Conservation (phyloP, 2,113 vertebrate species). For the Dissostichus mawsoni region DNA sequence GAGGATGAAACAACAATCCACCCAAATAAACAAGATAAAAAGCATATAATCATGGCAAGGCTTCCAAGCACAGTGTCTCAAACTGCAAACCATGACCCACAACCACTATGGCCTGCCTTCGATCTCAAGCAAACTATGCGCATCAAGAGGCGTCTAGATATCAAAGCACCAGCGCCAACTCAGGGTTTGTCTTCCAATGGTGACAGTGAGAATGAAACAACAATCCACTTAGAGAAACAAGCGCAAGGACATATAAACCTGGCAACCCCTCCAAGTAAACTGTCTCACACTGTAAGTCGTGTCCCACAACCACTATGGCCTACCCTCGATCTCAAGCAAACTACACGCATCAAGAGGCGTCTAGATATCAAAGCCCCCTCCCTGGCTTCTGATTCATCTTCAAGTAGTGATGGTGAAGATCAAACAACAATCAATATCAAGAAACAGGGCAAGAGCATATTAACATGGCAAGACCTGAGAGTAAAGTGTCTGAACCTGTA, state of each 20-base stretch:
- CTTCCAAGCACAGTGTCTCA: neutral
- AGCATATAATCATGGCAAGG: neutral
- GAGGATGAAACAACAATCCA: neutral
- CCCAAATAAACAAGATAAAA: neutral
- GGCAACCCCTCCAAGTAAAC: neutral
- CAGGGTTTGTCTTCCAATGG: constrained; percentile 37
- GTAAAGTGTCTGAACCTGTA: neutral
- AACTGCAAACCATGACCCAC: neutral
- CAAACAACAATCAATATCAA: no score
- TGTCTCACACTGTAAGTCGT: neutral
- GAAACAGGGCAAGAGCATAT: neutral
- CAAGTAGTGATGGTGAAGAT: no score
- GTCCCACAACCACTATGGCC: neutral
- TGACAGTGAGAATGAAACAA: constrained; percentile 29
- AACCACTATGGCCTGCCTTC: neutral
- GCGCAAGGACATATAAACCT: constrained; percentile 2
- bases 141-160: constrained; percentile 18
- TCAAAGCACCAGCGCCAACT: constrained; percentile 7
- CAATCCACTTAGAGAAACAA: neutral
- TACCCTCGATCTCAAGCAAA: neutral
- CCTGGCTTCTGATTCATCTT: no score
- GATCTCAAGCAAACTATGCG: neutral
- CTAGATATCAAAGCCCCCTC: no score
- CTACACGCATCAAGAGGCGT: constrained; percentile 3
- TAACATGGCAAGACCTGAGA: neutral